Conservation (phyloP, 1,140 invertebrate species). For the Sycophaga agraensis region DNA sequence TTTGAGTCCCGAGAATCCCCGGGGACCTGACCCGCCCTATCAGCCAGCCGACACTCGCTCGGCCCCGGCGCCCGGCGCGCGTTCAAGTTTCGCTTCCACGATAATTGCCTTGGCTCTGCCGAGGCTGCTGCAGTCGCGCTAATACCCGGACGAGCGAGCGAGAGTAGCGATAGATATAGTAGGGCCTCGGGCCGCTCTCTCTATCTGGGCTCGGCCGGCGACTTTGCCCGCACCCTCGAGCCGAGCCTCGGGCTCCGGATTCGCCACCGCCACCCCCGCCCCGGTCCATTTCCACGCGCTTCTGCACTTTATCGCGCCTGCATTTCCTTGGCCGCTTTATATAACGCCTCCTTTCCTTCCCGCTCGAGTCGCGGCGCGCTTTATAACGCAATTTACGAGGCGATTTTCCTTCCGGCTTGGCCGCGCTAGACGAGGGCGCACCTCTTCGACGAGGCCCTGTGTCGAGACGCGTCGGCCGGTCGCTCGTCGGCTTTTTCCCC, state of each 20-base stretch:
- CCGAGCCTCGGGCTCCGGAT: too few species aligned
- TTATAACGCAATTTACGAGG: too few species aligned
- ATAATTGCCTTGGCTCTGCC: slow-evolving; percentile 52
- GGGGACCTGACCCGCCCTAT: slow-evolving; percentile 47
- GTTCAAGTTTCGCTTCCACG: slow-evolving; percentile 53
- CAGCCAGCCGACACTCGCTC: slow-evolving; percentile 34
- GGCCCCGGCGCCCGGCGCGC: slow-evolving; percentile 32
- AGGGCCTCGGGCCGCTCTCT: not conserved
- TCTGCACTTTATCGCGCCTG: not conserved
- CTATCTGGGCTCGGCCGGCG: not conserved
- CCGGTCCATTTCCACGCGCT: not conserved
- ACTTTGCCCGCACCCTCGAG: not conserved
- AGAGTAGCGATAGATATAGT: not conserved
- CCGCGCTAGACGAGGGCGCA: too few species aligned
- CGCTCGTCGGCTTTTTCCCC: too few species aligned
- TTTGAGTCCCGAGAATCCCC: slow-evolving; percentile 52
- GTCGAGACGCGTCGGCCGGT: too few species aligned
- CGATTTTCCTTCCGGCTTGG: too few species aligned
- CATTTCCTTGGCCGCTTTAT: not conserved
- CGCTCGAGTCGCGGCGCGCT: not conserved
- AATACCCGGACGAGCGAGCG: slow-evolving; percentile 21
- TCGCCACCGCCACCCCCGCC: not conserved
- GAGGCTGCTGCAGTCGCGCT: slow-evolving; percentile 29
- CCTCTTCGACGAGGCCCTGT: too few species aligned
- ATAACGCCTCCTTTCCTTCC: not conserved